These are phyloP conservation scores for Diaprepes abbreviatus DNA, from an alignment of 2,888 invertebrate genomes.

Conservation along the genomic window DNA sequence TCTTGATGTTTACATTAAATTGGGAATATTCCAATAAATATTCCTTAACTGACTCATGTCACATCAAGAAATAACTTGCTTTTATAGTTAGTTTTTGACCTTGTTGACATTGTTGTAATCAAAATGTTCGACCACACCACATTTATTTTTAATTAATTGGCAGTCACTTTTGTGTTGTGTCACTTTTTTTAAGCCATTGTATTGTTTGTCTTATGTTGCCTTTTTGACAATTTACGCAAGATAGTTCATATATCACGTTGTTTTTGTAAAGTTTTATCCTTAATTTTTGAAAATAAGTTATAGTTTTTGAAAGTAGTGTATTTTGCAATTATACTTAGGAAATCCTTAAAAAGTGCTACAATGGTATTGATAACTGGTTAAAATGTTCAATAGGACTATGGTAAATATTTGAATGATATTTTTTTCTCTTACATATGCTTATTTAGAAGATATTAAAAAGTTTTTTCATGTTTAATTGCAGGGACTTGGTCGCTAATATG, in stretches of 20 bases:
- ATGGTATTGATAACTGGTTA: too few species aligned
- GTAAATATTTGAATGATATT: too few species aligned
- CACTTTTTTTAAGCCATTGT: slow-evolving; percentile 1
- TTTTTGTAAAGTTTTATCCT: background rate
- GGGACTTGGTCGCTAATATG: background rate
- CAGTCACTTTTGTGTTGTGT: slow-evolving; percentile 10
- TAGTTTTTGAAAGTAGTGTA: background rate
- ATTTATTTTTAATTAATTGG: background rate
- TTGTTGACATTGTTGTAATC: background rate
- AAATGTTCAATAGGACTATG: too few species aligned
- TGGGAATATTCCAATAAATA: too few species aligned
- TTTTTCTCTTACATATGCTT: too few species aligned
- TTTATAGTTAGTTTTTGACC: background rate
- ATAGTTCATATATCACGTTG: background rate
- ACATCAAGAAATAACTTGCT: background rate
- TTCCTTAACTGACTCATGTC: too few species aligned
- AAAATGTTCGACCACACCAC: background rate
- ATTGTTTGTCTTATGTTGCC: background rate
- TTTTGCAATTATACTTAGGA: background rate
- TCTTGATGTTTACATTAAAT: too few species aligned
- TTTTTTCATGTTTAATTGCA: too few species aligned
- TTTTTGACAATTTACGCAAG: too few species aligned
- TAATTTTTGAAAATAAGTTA: background rate
- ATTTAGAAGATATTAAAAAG: slow-evolving; percentile 11
- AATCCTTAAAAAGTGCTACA: too few species aligned